Base-by-base conservation (phyloP, 2,113 vertebrate species). In the Callospermophilus lateralis region DNA sequence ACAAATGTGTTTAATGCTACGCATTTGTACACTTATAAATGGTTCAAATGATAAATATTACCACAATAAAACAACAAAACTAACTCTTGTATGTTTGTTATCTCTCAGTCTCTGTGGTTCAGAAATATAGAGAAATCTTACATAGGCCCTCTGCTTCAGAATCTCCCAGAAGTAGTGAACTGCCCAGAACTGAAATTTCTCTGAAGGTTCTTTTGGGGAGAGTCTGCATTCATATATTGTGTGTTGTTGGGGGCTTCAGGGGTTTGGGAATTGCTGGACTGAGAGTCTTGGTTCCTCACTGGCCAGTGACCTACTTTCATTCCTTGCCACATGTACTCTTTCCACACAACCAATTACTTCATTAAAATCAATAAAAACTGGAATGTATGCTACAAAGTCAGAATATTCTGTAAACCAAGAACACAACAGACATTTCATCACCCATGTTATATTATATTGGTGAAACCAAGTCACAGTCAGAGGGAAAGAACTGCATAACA, bases 31-130 rank as follows among this genome's bases (percentile, higher is more conserved):
- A 45, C 16, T 72, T 73, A 45, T 0, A 6, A 67, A 42, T 72
- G 26, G 28, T 65, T 45, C 92, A 94, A 93, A 72, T 51, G 51
- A 68, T 72, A 83, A 83, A 67, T 39, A 87, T 48, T 74, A 53
- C 2, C 28, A 84, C 6, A 73, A n/a, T 67, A 53, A 83, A 83
- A 92, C 65, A 73, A 34, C 9, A 61, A 81, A 83, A 73, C 26
- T 16, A 73, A 53, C 15, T 88, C 6, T 5, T 70, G 8, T 26
- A 15, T 70, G 37, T 30, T 84, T 89, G 39, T 94, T 53, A n/a
- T 85, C 12, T 65, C 4, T 8, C 10, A 28, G 11, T 12, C 19
- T 77, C n/a, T 12, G 9, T 70, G 39, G 26, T 5, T 90, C 73
- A 86, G 42, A 8, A 77, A 77, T 61, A n/a, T 13, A 92, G 19